Conservation (phyloP, 1,140 invertebrate species). For the Cherax quadricarinatus region DNA sequence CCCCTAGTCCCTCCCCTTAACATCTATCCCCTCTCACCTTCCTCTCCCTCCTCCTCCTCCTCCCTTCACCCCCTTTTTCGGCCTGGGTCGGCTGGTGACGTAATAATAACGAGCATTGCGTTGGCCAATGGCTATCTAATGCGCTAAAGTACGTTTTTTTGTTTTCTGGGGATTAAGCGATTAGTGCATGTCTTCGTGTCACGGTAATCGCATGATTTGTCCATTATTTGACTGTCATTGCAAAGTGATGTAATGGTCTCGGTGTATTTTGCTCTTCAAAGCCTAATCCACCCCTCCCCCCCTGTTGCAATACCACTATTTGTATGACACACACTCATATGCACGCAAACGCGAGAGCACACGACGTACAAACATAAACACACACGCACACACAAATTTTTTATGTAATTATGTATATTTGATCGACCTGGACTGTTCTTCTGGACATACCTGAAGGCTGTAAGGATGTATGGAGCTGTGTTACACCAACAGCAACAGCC, state of each 20-base stretch:
- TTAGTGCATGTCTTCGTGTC: constrained; percentile 59
- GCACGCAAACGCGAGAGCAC: not conserved
- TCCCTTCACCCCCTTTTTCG: not conserved
- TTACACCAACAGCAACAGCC: no score
- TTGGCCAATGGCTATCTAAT: constrained; percentile 27
- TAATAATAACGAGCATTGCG: constrained; percentile 10
- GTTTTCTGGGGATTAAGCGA: constrained; percentile 40
- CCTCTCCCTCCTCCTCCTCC: no score
- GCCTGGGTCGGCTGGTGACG: not conserved
- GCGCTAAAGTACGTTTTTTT: constrained; percentile 32
- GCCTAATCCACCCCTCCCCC: constrained; percentile 12
- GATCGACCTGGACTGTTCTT: no score
- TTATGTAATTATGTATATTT: no score
- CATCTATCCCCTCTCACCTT: no score
- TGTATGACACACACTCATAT: not conserved
- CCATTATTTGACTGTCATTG: constrained; percentile 53
- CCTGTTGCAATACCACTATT: not conserved
- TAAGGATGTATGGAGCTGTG: no score
- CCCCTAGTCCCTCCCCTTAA: no score
- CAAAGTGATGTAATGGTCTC: constrained; percentile 47
- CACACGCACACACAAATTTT: not conserved
- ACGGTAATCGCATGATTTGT: constrained; percentile 55
- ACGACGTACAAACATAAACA: not conserved
- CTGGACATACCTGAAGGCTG: no score
- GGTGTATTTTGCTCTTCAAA: constrained; percentile 49